phyloP scores from a whole-genome alignment of 1,140 invertebrate genomes.

The Idris sp. region DNA sequence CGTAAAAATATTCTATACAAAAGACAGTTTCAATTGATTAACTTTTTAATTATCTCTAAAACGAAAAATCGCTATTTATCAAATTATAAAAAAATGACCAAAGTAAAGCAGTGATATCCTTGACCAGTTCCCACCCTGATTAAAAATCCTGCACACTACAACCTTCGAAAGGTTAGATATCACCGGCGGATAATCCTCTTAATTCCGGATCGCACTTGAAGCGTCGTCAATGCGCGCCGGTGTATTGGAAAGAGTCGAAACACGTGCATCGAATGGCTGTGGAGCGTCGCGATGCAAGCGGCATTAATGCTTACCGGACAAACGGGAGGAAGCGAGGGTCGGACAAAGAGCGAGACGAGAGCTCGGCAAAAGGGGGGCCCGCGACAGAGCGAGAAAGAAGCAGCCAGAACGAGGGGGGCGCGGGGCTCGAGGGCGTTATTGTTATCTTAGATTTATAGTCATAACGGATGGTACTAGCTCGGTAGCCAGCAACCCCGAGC shows the following conservation, averaged over 20 bases:
- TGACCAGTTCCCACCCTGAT: too few relatives aligned
- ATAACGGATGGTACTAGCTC: too few relatives aligned
- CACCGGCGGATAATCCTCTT: constrained; percentile 52
- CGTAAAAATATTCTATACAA: too few relatives aligned
- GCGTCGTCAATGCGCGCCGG: constrained; percentile 62
- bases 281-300: constrained; percentile 63
- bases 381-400: constrained; percentile 53
- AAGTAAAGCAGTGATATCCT: too few relatives aligned
- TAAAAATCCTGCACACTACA: constrained; percentile 30
- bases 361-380: constrained; percentile 11
- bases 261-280: constrained; percentile 74
- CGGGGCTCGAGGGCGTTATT: too few relatives aligned
- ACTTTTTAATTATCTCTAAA: too few relatives aligned
- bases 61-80: too few relatives aligned
- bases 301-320: constrained; percentile 71
- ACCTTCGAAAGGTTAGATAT: constrained; percentile 34
- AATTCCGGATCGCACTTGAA: constrained; percentile 44
- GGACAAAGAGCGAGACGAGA: constrained; percentile 33
- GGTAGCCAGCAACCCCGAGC: too few relatives aligned
- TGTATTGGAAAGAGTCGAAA: constrained; percentile 61
- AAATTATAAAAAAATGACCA: too few relatives aligned
- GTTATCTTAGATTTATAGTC: too few relatives aligned
- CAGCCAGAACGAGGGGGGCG: too few relatives aligned
- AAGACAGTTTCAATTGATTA: too few relatives aligned
- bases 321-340: constrained; percentile 61